Conservation (phyloP, 1,140 invertebrate genomes). For the Calephelis nemesis region DNA sequence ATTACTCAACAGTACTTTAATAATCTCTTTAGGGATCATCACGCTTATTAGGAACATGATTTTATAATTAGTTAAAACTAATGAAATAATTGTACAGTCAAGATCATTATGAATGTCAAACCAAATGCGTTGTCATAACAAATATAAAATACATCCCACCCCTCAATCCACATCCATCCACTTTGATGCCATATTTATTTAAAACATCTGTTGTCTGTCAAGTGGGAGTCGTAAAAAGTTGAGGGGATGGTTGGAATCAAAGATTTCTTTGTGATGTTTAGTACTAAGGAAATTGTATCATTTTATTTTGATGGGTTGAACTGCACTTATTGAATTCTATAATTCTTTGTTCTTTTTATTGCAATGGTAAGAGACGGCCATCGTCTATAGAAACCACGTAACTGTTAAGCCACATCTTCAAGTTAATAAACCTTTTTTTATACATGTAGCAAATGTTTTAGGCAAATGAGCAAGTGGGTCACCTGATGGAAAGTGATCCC, state of each 20-base stretch:
- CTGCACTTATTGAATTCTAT: not conserved
- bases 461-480: too few relatives aligned
- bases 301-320: slow-evolving; percentile 28
- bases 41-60: not conserved
- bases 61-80: not conserved
- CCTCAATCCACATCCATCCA: slow-evolving; percentile 18
- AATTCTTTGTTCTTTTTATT: not conserved
- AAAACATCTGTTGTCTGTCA: slow-evolving; percentile 59
- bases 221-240: slow-evolving; percentile 56
- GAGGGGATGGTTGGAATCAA: slow-evolving; percentile 44
- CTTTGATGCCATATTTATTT: slow-evolving; percentile 53
- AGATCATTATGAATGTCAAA: slow-evolving; percentile 11
- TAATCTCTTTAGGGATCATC: too few relatives aligned
- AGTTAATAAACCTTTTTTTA: too few relatives aligned
- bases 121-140: slow-evolving; percentile 11
- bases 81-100: slow-evolving; percentile 1
- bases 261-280: slow-evolving; percentile 48
- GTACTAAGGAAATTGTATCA: slow-evolving; percentile 32
- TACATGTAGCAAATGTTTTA: too few relatives aligned
- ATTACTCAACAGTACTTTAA: too few relatives aligned
- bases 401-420: too few relatives aligned
- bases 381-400: too few relatives aligned
- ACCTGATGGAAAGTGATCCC: too few relatives aligned
- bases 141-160: slow-evolving; percentile 7
- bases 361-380: too few relatives aligned